phyloP scores from a whole-genome alignment of 1,140 invertebrate genomes.

The Cyrtorhinus lividipennis region DNA sequence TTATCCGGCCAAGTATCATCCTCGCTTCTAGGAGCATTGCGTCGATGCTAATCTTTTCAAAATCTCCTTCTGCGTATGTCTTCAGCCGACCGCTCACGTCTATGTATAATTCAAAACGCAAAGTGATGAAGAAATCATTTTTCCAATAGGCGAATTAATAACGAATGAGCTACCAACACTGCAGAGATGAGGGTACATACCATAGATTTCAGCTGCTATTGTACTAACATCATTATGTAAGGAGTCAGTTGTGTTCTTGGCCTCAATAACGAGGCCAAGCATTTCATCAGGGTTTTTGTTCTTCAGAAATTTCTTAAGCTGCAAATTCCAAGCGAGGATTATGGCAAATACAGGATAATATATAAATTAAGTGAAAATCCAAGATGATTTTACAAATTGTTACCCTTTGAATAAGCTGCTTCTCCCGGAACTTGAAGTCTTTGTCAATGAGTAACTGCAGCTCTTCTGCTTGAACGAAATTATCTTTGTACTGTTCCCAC shows the following conservation, averaged over 20 bases:
- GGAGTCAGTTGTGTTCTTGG: not conserved
- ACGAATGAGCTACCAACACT: too few relatives aligned
- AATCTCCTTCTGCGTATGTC: constrained; percentile 33
- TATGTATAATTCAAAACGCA: too few relatives aligned
- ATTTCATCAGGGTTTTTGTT: not conserved
- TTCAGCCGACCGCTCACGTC: constrained; percentile 28
- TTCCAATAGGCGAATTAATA: too few relatives aligned
- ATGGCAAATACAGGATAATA: too few relatives aligned
- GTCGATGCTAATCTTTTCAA: constrained; percentile 40
- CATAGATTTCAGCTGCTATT: constrained; percentile 12
- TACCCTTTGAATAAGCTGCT: constrained; percentile 25
- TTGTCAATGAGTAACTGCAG: constrained; percentile 22
- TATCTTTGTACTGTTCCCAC: constrained; percentile 13
- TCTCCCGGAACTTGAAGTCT: constrained; percentile 25
- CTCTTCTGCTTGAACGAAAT: constrained; percentile 8
- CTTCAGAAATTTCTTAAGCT: not conserved
- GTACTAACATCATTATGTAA: not conserved
- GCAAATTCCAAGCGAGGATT: too few relatives aligned
- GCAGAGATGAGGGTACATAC: too few relatives aligned
- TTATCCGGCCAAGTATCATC: constrained; percentile 38
- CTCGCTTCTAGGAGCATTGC: constrained; percentile 42
- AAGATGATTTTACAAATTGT: not conserved
- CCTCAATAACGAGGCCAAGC: not conserved
- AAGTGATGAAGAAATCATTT: not conserved
- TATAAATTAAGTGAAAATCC: too few relatives aligned